Percentiles rank a stretch among this genome's conserved stretches.
Evolutionary conservation across 2,113 vertebrate species (phyloP).

Genomic region (Paratilapia polleni): DNA sequence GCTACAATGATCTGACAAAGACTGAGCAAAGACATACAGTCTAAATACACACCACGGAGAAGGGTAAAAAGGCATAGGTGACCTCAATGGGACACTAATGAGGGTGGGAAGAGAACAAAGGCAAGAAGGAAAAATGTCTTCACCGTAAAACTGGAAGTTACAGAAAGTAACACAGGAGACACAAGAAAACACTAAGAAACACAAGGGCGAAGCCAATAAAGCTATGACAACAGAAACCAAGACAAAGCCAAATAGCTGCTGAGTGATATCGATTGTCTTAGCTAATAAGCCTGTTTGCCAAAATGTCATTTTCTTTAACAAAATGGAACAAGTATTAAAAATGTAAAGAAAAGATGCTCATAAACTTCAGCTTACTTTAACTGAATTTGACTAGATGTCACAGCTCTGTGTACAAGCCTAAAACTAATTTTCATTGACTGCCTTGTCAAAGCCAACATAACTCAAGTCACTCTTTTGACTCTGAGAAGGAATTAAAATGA

Average conservation of each 20-base stretch:
- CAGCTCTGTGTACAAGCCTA: neutral
- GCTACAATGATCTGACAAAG: neutral
- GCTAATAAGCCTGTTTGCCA: neutral
- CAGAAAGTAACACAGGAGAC: neutral
- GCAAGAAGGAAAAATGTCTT: neutral
- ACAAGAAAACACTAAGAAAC: neutral
- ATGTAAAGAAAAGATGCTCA: neutral
- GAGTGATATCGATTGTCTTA: neutral
- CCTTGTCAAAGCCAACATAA: constrained; percentile 21
- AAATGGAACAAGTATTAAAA: neutral
- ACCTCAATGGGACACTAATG: neutral
- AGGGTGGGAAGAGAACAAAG: neutral
- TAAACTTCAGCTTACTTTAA: neutral
- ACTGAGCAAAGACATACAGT: neutral
- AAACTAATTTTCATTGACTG: constrained; percentile 22
- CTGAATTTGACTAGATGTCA: neutral
- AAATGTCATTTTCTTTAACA: neutral
- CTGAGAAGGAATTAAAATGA: constrained; percentile 16
- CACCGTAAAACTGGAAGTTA: neutral
- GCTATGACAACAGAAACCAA: neutral
- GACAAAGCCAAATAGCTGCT: neutral
- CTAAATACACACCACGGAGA: neutral
- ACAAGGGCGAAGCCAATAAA: neutral
- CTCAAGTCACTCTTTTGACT: constrained; percentile 30
- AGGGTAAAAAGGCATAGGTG: neutral